These are phyloP conservation scores for Thecocarcelia acutangulata DNA, from an alignment of 2,888 invertebrate species.

Conservation along the genomic window DNA sequence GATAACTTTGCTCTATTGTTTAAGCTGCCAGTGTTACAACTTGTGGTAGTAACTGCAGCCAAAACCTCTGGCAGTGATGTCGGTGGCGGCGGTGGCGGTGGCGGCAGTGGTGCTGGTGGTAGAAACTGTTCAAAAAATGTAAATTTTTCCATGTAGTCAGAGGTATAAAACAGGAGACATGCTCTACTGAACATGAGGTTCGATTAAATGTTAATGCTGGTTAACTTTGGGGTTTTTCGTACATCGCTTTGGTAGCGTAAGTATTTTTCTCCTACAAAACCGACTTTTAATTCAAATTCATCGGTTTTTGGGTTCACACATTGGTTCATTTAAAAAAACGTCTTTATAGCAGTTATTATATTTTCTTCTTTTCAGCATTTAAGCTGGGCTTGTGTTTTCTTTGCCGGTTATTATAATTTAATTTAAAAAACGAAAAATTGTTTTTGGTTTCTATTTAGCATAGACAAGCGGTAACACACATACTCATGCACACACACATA, in stretches of 20 bases:
- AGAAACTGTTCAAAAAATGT: conserved; percentile 45
- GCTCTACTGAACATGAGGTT: conserved; percentile 81
- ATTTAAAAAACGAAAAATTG: conserved; percentile 47
- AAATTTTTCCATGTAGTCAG: conserved; percentile 50
- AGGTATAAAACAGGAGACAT: conserved; percentile 78
- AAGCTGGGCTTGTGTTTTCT: conserved; percentile 56
- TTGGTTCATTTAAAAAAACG: conserved; percentile 60
- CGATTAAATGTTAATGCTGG: conserved; percentile 81
- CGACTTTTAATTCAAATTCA: conserved; percentile 67
- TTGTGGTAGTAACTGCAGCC: conserved; percentile 24
- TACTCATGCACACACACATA: no score
- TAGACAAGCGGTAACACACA: conserved; percentile 56
- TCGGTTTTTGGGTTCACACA: conserved; percentile 69
- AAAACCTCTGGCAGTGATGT: conserved; percentile 35
- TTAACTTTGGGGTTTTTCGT: conserved; percentile 78
- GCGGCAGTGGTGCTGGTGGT: conserved; percentile 20
- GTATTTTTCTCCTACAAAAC: conserved; percentile 50
- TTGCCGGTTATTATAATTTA: conserved; percentile 61
- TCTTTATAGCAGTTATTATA: conserved; percentile 47
- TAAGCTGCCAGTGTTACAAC: conserved; percentile 68
- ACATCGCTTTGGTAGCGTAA: conserved; percentile 49
- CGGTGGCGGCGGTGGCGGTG: conserved; percentile 29
- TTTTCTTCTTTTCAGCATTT: conserved; percentile 27
- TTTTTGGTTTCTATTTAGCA: conserved; percentile 52
- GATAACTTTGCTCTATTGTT: conserved; percentile 66